Percentiles rank a stretch among this genome's conserved stretches.
phyloP scores from a whole-genome alignment of 2,888 invertebrate genomes.

The Phytoseiulus persimilis region DNA sequence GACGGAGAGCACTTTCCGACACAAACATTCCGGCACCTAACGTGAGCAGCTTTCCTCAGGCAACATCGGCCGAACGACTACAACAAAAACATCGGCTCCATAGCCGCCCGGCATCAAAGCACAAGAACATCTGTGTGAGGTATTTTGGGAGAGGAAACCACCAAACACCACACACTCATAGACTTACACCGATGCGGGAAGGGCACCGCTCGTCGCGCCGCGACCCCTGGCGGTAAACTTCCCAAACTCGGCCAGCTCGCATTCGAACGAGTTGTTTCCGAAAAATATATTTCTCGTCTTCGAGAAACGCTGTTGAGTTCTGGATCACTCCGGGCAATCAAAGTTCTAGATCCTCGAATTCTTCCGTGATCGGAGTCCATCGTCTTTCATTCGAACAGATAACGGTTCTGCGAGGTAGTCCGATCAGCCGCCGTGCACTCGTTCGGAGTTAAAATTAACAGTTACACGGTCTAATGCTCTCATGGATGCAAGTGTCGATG shows the following conservation, averaged over 20 bases:
- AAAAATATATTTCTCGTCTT: neutral
- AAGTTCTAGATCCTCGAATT: too few relatives aligned
- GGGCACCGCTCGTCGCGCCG: neutral
- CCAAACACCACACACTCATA: neutral
- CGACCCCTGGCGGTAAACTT: neutral
- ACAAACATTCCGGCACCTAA: neutral
- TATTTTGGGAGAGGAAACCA: neutral
- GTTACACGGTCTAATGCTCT: too few relatives aligned
- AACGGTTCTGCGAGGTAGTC: too few relatives aligned
- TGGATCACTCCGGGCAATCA: too few relatives aligned
- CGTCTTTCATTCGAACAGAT: too few relatives aligned
- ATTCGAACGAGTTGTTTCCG: neutral
- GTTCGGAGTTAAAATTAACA: too few relatives aligned
- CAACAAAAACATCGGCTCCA: neutral
- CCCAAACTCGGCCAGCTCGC: neutral
- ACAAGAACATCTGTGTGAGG: neutral
- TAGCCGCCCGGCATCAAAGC: neutral
- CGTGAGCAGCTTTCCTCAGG: neutral
- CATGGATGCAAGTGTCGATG: too few relatives aligned
- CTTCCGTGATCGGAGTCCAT: too few relatives aligned
- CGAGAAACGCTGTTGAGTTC: neutral
- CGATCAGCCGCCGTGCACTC: too few relatives aligned
- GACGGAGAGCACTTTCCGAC: neutral
- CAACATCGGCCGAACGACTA: neutral
- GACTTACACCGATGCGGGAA: neutral